phyloP scores from a whole-genome alignment of 1,140 invertebrate genomes.

The Bombus cullumanus region DNA sequence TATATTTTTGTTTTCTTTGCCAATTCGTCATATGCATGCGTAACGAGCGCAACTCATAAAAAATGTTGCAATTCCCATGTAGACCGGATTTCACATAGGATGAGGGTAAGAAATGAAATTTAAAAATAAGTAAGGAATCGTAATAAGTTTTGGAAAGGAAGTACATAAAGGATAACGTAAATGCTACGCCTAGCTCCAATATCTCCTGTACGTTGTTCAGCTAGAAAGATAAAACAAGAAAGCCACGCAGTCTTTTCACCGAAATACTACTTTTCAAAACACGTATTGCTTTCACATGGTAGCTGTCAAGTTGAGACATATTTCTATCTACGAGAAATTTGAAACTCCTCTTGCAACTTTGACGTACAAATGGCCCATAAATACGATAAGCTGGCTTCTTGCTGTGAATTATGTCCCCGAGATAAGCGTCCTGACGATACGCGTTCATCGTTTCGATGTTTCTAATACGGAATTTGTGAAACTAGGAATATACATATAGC shows the following conservation, averaged over 20 bases:
- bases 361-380: conserved; percentile 31
- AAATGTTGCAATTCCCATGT: too few relatives aligned
- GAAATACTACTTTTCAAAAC: background rate
- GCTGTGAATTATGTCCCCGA: conserved; percentile 18
- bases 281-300: background rate
- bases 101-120: too few relatives aligned
- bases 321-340: background rate
- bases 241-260: background rate
- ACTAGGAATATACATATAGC: background rate
- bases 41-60: too few relatives aligned
- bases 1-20: too few relatives aligned
- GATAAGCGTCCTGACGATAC: conserved; percentile 19
- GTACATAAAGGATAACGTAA: background rate
- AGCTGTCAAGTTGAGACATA: background rate
- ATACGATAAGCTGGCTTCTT: conserved; percentile 35
- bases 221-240: too few relatives aligned
- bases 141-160: too few relatives aligned
- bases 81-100: too few relatives aligned
- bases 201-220: background rate
- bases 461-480: background rate
- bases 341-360: background rate
- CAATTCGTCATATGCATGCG: too few relatives aligned
- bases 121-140: too few relatives aligned
- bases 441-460: background rate
- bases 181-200: background rate